Base-by-base conservation (phyloP, 2,888 invertebrate species). In the Heliothis peltigera region DNA sequence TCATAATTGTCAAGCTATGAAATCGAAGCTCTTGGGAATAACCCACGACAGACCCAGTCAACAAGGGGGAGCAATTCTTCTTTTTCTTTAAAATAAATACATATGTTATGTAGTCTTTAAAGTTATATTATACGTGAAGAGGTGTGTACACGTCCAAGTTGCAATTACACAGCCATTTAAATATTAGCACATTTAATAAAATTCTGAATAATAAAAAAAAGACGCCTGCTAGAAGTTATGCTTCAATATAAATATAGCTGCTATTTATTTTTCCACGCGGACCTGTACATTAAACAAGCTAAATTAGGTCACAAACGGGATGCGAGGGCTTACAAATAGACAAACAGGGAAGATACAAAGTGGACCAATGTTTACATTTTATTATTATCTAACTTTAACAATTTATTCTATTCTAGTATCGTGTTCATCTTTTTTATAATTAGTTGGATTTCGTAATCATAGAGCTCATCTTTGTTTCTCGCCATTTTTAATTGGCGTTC, bases 261-360 rank as follows among this genome's bases (percentile, higher is more conserved):
- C 46, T 43, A 56, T 68, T 48, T 68, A 70, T 70, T 69, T 69
- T 59, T 39, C 35, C 52, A 52, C 46, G 17, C 39, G 39, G 35
- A 58, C 65, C 32, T 71, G 65, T 55, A 65, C 59, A 54, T 65
- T 43, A 54, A 59, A 65, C 65, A 51, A 70, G 59, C 28, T 53
- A 71, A 71, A 71, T 71, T 66, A 70, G 72, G 72, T 71, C 70
- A 71, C 51, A 59, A 71, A 71, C 60, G 52, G 57, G 52, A 71
- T 59, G 19, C 65, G 52, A 71, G 54, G 51, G 46, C 47, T 66
- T 65, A 55, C 71, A 60, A 65, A 71, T 54, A 65, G 51, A 60
- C 39, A 48, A 52, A 57, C 64, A 70, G 53, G 21, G 48, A 51
- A 55, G 32, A 32, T 55, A 71, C 71, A 47, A 65, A 55, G 54